Base-by-base conservation (phyloP, 2,888 invertebrate species). In the Drosophila nigricruria region DNA sequence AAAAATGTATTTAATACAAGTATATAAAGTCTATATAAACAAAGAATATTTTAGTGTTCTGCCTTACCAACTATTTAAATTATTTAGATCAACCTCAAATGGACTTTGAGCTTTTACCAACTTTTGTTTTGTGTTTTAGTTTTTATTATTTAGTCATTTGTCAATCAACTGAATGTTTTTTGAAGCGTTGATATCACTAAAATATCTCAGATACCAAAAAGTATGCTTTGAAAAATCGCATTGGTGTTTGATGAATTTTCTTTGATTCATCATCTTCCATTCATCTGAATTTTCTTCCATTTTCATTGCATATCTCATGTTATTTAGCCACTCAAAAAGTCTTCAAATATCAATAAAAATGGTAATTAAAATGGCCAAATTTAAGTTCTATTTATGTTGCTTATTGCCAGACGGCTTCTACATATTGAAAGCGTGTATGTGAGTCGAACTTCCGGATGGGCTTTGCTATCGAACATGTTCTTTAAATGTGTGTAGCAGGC, bases 291-390 rank as follows among this genome's bases (percentile, higher is more conserved):
- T 30, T 5, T 18, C 5, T 20, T 50, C 1, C 8, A 9, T 30
- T 50, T 50, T 20, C 16, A 20, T 12, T 20, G 49, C n/a, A 18
- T 14, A 9, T 20, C 32, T 52, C 20, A 10, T 23, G 10, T 20
- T 10, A 3, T n/a, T 1, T 42, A 14, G 30, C 10, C 16, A 12
- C 3, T 43, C 23, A 12, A 40, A 52, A 12, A 32, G 25, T 32
- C 53, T 16, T 50, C 25, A n/a, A 67, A 68, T 60, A 63, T 74
- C 47, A 74, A 53, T 57, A 10, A 34, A 30, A 62, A 36, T 36
- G n/a, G 14, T 59, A 75, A 65, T 65, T 40, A 42, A 64, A 50
- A 57, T 47, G 25, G 45, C 36, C n/a, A 30, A 53, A 43, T 25
- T 23, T 16, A 38, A 38, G 56, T 50, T 30, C 30, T 67, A 42